Evolutionary conservation across 2,797 vertebrate genomes (phyloP), one percentile per base, ranked within the genome.

Genomic region (Anabas testudineus): DNA sequence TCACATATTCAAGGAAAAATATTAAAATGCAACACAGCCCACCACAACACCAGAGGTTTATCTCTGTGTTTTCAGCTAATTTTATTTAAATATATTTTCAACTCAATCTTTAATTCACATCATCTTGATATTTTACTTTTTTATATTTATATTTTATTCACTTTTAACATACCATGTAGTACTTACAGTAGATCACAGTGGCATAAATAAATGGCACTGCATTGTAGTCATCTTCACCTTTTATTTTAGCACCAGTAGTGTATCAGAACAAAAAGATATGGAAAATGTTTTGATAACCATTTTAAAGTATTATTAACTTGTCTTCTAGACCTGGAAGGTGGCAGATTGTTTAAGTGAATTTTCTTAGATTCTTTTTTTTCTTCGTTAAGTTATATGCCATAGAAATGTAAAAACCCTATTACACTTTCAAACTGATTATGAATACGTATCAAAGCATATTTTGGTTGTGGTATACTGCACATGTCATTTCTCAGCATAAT

Each of bases 401-500:
- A 53, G 14, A 51, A 41, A 46, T 37, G 30, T 32, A 69, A 63
- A 28, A 6, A 51, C 22, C 36, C 32, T 67, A 13, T 32, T 9
- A 32, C 30, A 32, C 9, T 66, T 58, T 32, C 0, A 13, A 66
- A 58, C 43, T n/a, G 22, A 69, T 70, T 43, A 67, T 59, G n/a
- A 65, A 42, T 16, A 5, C 47, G 4, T 49, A 67, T 53, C 14
- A 66, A 71, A 77, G 36, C 53, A 42, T 28, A 7, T 48, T 74
- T 81, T 73, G 21, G 14, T 65, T 64, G 22, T 48, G 12, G 10
- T 61, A 14, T 39, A 46, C 32, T 39, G 10, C 36, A 43, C 28
- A 39, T 74, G 10, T 52, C 67, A 46, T 81, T 81, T 77, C 24
- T 83, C 10, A 18, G 21, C 12, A 46, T 55, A 32, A 80, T 82